phyloP scores from a whole-genome alignment of 2,888 invertebrate genomes.

The Zygogramma bicolorata region DNA sequence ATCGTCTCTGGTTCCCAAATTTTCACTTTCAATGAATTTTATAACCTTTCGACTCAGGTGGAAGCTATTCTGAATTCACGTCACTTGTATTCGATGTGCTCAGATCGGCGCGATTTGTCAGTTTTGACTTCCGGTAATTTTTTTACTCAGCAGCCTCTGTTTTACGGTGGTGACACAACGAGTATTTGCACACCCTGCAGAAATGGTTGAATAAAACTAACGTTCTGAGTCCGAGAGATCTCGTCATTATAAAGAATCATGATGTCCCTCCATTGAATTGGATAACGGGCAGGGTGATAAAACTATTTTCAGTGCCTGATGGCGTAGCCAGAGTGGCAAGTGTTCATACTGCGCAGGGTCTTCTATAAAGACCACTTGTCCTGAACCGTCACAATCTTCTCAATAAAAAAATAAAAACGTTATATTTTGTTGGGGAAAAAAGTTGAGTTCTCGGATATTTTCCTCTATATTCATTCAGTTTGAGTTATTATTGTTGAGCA shows the following conservation, averaged over 20 bases:
- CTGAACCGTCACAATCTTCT: no score
- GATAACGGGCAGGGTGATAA: background rate
- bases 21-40: no score
- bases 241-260: background rate
- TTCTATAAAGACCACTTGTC: background rate
- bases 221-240: background rate
- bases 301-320: background rate
- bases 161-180: background rate
- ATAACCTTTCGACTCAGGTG: no score
- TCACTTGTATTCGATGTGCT: background rate
- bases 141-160: no score
- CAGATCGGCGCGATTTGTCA: background rate
- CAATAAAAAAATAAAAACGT: no score
- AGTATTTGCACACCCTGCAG: slow-evolving; percentile 13
- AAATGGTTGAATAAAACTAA: background rate
- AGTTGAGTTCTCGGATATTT: no score
- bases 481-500: no score
- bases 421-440: no score
- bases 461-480: no score
- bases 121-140: background rate
- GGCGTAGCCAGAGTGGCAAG: background rate
- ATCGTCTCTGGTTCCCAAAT: no score
- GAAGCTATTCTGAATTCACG: background rate
- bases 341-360: background rate
- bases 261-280: background rate